phyloP scores from a whole-genome alignment of 2,888 invertebrate species.

The Cheilosia soror region DNA sequence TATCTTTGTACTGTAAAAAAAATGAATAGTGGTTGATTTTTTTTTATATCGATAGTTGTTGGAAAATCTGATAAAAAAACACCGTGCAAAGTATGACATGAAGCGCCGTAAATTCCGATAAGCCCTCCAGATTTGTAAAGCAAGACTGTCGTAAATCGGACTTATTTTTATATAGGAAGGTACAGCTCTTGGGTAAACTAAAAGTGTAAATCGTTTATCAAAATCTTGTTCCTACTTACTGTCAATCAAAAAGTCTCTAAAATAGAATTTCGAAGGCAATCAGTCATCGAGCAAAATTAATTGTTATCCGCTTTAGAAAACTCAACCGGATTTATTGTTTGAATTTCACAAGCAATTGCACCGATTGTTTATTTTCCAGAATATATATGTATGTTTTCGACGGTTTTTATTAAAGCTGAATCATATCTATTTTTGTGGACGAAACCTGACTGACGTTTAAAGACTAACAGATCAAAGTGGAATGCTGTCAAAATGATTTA shows the following conservation, averaged over 20 bases:
- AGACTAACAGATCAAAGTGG: slow-evolving; percentile 12
- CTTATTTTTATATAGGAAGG: not conserved
- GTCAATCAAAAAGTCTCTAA: not conserved
- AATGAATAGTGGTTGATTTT: no score
- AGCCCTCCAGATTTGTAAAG: not conserved
- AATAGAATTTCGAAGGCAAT: not conserved
- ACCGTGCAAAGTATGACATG: not conserved
- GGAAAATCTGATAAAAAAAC: not conserved
- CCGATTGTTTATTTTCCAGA: no score
- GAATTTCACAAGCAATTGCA: not conserved
- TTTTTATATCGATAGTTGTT: not conserved
- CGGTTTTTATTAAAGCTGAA: slow-evolving; percentile 4
- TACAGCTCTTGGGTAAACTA: not conserved
- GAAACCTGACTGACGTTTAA: slow-evolving; percentile 7
- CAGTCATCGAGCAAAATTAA: slow-evolving; percentile 1
- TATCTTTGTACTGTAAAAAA: no score
- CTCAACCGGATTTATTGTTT: slow-evolving; percentile 6
- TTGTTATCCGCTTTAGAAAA: not conserved
- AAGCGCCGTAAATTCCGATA: not conserved
- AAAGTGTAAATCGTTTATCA: not conserved
- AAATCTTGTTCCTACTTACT: not conserved
- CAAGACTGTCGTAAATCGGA: not conserved
- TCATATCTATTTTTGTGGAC: not conserved
- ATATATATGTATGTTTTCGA: not conserved
- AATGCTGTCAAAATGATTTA: slow-evolving; percentile 48